A percentile compares a stretch with the other conserved stretches of the same genome.
Evolutionary conservation across 2,888 invertebrate genomes (phyloP).

Genomic region (Calameuta idolon): DNA sequence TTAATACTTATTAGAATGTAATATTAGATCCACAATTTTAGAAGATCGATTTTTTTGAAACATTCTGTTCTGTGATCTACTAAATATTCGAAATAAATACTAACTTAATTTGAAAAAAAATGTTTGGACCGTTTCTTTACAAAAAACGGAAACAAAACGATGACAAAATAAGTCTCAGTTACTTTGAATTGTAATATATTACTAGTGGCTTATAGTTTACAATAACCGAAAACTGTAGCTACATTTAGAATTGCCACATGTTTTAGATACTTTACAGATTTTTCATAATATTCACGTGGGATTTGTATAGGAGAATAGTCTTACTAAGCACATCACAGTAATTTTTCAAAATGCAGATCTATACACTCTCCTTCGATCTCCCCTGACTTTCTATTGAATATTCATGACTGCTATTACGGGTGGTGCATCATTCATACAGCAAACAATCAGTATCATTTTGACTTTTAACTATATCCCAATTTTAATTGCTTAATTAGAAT

Average conservation of each 20-base stretch:
- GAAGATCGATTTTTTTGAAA: background rate
- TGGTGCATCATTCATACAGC: background rate
- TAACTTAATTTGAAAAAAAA: background rate
- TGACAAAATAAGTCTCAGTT: conserved; percentile 4
- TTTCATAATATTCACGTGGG: background rate
- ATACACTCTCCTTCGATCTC: conserved; percentile 35
- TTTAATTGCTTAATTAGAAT: background rate
- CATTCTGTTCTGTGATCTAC: background rate
- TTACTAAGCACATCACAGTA: conserved; percentile 56
- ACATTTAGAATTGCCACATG: conserved; percentile 37
- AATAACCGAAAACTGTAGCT: conserved; percentile 46
- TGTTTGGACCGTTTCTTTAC: background rate
- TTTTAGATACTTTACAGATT: conserved; percentile 24
- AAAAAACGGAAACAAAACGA: conserved; percentile 30
- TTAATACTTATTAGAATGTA: background rate
- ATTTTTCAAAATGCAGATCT: conserved; percentile 55
- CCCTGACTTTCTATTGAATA: background rate
- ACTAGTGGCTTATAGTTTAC: conserved; percentile 46
- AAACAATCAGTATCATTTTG: background rate
- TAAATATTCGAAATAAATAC: background rate
- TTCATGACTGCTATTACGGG: background rate
- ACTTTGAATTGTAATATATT: conserved; percentile 46
- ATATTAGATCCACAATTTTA: background rate
- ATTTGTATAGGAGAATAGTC: conserved; percentile 29
- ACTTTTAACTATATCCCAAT: background rate